Percentiles rank a stretch among this genome's conserved stretches.
Conservation (phyloP, 1,140 invertebrate species). For the Bombus consobrinus region DNA sequence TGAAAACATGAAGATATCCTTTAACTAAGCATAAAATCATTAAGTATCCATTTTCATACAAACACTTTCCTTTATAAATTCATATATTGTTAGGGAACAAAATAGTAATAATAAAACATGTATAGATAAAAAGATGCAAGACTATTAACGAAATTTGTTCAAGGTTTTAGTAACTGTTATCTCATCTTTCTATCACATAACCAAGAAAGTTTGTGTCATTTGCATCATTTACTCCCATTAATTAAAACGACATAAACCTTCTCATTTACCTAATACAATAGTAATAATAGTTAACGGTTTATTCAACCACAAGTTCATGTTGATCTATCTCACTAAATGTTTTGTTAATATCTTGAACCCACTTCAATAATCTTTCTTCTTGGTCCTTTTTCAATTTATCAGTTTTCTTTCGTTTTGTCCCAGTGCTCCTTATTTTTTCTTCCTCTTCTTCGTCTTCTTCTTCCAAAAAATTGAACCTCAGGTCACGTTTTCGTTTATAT, state of each 20-base stretch:
- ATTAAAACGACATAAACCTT: too few species aligned
- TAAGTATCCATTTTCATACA: background rate
- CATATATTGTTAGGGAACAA: background rate
- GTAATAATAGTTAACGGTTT: conserved; percentile 18
- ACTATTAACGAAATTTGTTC: background rate
- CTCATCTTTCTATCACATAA: background rate
- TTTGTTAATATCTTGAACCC: conserved; percentile 72
- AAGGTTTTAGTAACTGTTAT: background rate
- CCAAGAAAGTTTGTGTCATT: too few species aligned
- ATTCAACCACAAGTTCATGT: conserved; percentile 73
- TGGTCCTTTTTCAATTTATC: conserved; percentile 58
- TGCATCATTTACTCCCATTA: too few species aligned
- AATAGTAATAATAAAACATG: background rate
- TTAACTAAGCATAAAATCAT: background rate
- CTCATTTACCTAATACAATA: too few species aligned
- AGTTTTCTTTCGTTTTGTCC: conserved; percentile 64
- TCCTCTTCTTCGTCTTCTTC: conserved; percentile 44
- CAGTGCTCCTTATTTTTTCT: background rate
- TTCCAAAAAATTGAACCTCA: conserved; percentile 43
- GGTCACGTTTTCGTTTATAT: conserved; percentile 72
- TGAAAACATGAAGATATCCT: background rate
- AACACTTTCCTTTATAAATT: background rate
- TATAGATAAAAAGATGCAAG: conserved; percentile 6
- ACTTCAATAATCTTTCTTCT: conserved; percentile 66
- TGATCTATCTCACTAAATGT: conserved; percentile 76